Evolutionary conservation across 1,140 invertebrate species (phyloP).

Genomic region (Eueides isabella): DNA sequence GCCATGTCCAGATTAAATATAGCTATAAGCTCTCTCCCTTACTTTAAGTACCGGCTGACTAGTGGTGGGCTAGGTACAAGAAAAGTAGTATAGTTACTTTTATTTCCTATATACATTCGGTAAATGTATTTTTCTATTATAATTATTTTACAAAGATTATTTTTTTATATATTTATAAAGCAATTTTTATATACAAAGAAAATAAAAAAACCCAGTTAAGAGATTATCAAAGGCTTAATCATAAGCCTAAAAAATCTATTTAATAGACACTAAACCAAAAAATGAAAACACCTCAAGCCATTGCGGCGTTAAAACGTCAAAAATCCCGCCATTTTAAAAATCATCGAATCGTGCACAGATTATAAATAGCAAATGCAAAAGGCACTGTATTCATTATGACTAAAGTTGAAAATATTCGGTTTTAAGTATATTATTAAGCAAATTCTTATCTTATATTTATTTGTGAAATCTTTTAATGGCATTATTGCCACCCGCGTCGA

Average conservation of each 20-base stretch:
- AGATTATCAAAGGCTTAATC: not conserved
- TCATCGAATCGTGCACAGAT: constrained; percentile 26
- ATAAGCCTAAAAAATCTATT: constrained; percentile 10
- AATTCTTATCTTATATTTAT: constrained; percentile 36
- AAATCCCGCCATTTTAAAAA: constrained; percentile 27
- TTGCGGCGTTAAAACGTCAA: constrained; percentile 30
- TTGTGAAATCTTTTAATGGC: constrained; percentile 42
- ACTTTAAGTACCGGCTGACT: too few relatives aligned
- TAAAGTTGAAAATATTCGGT: constrained; percentile 14
- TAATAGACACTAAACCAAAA: constrained; percentile 26
- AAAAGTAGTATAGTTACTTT: too few relatives aligned
- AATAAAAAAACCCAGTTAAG: not conserved
- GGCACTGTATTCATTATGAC: not conserved
- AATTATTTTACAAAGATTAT: too few relatives aligned
- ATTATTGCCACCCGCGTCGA: constrained; percentile 43
- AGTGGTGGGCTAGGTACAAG: too few relatives aligned
- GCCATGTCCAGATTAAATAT: too few relatives aligned
- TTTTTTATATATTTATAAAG: too few relatives aligned
- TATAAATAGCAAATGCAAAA: constrained; percentile 19
- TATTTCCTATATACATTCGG: too few relatives aligned
- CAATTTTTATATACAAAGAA: not conserved
- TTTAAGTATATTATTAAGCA: constrained; percentile 19
- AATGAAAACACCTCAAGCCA: constrained; percentile 28
- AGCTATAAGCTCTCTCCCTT: too few relatives aligned
- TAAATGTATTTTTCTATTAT: too few relatives aligned